Base-by-base conservation (phyloP, 2,113 vertebrate genomes). In the Coptodon rendalli region DNA sequence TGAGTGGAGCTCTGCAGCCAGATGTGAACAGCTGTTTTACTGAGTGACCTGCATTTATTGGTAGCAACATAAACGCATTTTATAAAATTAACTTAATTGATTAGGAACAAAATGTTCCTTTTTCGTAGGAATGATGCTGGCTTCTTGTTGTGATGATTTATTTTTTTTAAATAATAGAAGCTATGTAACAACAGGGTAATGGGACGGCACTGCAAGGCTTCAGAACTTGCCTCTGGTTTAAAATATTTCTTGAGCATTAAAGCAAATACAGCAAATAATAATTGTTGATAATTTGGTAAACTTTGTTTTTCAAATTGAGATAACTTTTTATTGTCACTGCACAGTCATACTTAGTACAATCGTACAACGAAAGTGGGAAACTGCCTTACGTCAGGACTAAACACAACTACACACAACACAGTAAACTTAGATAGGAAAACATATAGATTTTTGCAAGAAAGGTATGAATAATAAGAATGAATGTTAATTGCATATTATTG, bases 71-170 rank as follows among this genome's bases (percentile, higher is more conserved):
- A 2, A 38, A 68, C 19, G 38, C 34, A 68, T 68, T 68, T 38
- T 6, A 68, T 68, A 5, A 66, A 66, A n/a, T 38, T 13, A 8
- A 68, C 34, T 2, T 68, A 68, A 68, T 13, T 68, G 34, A 38
- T 68, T 68, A 68, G 13, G 11, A 38, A 66, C 10, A 6, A 66
- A 66, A 38, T 22, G 34, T 0, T 66, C 34, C 4, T 38, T 22
- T 66, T 66, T 8, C 0, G 0, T 68, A 68, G 61, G 19, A 38
- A 38, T 68, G 34, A 68, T 38, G 61, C 19, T 5, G 34, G 6
- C 61, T 68, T 68, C 19, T 38, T 34, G 10, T 66, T 66, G 38
- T 66, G 61, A 38, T 66, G 34, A 66, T 66, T 66, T n/a, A 0
- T 38, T 38, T 66, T 66, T 7, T 38, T 38, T 36, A 12, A 66